Percentiles rank a stretch among this genome's conserved stretches.
Conservation (phyloP, 1,140 invertebrate genomes). For the Saxidomus purpurata region DNA sequence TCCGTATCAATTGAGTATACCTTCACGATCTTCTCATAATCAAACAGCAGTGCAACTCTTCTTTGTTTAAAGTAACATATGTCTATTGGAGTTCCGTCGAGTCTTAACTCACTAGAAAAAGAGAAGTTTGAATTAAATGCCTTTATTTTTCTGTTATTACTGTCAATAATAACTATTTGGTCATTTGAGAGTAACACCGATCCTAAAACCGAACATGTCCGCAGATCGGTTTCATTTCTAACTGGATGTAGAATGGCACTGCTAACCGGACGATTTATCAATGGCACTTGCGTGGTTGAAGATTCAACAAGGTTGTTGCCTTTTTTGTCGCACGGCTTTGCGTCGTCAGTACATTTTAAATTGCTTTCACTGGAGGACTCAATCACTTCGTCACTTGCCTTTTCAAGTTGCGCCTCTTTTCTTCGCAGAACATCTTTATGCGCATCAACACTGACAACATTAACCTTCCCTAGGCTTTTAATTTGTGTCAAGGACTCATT, state of each 20-base stretch:
- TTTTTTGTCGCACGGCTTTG: neutral
- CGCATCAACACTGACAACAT: neutral
- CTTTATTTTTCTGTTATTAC: conserved; percentile 1
- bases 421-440: neutral
- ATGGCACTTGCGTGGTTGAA: neutral
- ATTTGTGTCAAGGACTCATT: neutral
- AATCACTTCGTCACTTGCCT: neutral
- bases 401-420: neutral
- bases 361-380: too few relatives aligned
- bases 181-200: neutral
- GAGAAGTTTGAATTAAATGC: neutral
- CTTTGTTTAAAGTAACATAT: neutral
- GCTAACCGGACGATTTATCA: neutral
- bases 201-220: neutral
- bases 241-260: neutral
- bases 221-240: neutral
- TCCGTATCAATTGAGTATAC: neutral
- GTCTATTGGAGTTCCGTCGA: neutral
- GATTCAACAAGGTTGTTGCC: neutral
- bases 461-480: neutral
- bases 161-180: neutral
- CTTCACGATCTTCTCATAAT: neutral
- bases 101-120: neutral
- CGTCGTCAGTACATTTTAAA: neutral
- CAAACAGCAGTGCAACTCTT: neutral